phyloP scores from a whole-genome alignment of 1,140 invertebrate genomes.

The Meloidogyne hapla region DNA sequence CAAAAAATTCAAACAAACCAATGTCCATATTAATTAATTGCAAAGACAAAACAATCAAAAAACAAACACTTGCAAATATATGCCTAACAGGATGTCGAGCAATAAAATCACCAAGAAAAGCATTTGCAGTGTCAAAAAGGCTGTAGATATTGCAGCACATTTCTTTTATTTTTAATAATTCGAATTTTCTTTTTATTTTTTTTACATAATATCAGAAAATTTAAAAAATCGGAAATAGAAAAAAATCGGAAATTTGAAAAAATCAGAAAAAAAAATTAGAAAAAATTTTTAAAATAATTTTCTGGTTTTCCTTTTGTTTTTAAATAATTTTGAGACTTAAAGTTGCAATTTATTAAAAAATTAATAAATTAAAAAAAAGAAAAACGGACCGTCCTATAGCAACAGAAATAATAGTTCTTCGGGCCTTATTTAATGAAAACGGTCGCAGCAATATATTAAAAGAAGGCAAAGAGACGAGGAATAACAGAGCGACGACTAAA shows the following conservation, averaged over 20 bases:
- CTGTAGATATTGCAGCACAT: constrained; percentile 9
- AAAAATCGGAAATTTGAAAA: too few species aligned
- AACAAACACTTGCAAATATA: constrained; percentile 17
- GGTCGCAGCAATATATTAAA: constrained; percentile 1
- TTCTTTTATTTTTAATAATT: neutral
- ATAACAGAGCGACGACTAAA: neutral
- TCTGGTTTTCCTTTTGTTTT: neutral
- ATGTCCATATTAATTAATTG: constrained; percentile 26
- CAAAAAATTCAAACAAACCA: neutral
- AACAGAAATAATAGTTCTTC: neutral
- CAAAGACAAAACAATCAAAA: neutral
- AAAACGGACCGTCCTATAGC: neutral
- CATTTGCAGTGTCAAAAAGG: constrained; percentile 22
- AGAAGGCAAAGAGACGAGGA: neutral
- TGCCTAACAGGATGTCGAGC: constrained; percentile 3
- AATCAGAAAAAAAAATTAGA: too few species aligned
- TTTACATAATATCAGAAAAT: neutral
- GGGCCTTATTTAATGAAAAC: constrained; percentile 8
- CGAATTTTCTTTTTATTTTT: neutral
- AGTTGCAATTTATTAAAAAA: neutral
- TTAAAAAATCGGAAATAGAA: too few species aligned
- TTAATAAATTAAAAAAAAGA: neutral
- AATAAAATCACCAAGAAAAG: constrained; percentile 19
- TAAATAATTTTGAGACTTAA: too few species aligned
- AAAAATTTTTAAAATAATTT: too few species aligned